A percentile compares a stretch with the other conserved stretches of the same genome.
Evolutionary conservation across 2,113 vertebrate genomes (phyloP).

Genomic region (Anthoscopus minutus): DNA sequence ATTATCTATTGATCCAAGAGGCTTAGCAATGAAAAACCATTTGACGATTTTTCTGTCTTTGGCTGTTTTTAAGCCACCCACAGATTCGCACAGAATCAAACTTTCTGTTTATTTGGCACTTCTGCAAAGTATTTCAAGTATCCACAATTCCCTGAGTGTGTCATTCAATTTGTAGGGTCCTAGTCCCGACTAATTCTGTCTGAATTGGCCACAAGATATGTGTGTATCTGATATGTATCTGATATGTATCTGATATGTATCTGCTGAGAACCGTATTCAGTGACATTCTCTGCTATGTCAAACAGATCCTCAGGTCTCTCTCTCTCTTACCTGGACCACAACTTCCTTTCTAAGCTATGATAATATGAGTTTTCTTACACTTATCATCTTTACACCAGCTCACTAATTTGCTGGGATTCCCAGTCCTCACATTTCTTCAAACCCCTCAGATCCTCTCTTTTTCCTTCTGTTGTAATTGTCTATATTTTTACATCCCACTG

Average conservation of each 20-base stretch:
- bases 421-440: not conserved
- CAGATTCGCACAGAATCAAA: not conserved
- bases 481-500: not conserved
- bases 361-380: not conserved
- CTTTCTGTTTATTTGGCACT: not conserved
- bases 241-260: not conserved
- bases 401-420: not conserved
- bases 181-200: not conserved
- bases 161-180: not conserved
- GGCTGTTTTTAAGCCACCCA: not conserved
- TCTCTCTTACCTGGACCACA: not conserved
- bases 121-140: not conserved
- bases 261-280: not conserved
- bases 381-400: not conserved
- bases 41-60: not conserved
- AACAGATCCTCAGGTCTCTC: not conserved
- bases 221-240: too few species aligned
- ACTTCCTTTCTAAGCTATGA: not conserved
- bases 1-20: not conserved
- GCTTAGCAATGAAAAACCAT: not conserved
- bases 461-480: not conserved
- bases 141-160: not conserved
- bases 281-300: not conserved
- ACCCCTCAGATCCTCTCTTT: not conserved
- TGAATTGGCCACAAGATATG: not conserved